Conservation (phyloP, 2,888 invertebrate species). For the Diarsia brunnea region DNA sequence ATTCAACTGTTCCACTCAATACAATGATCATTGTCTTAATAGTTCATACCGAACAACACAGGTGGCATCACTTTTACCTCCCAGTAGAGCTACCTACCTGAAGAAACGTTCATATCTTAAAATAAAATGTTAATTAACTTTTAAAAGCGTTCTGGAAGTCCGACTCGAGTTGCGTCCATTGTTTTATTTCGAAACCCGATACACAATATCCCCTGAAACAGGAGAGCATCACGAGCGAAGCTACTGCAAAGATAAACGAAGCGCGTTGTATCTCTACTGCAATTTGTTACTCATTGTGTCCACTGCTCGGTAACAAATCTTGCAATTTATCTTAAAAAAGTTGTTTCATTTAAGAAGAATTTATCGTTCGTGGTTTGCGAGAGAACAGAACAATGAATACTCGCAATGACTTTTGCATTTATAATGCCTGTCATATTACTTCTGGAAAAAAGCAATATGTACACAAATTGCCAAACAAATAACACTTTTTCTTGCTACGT, state of each 20-base stretch:
- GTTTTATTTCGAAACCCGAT: slow-evolving; percentile 61
- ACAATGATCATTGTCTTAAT: slow-evolving; percentile 29
- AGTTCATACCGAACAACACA: slow-evolving; percentile 13
- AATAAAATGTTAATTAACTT: slow-evolving; percentile 57
- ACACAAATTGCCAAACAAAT: slow-evolving; percentile 38
- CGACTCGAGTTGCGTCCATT: slow-evolving; percentile 53
- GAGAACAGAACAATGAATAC: slow-evolving; percentile 49
- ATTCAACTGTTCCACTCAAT: slow-evolving; percentile 20
- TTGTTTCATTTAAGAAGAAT: slow-evolving; percentile 61
- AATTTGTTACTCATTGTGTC: slow-evolving; percentile 82
- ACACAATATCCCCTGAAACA: slow-evolving; percentile 59
- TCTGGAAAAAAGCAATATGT: slow-evolving; percentile 44
- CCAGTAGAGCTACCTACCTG: slow-evolving; percentile 12
- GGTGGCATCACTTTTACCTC: slow-evolving; percentile 37
- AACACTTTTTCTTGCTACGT: slow-evolving; percentile 32
- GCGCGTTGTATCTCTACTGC: slow-evolving; percentile 69
- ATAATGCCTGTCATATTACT: slow-evolving; percentile 40
- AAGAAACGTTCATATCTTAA: slow-evolving; percentile 10
- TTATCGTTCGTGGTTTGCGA: slow-evolving; percentile 43
- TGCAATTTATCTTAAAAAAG: slow-evolving; percentile 68
- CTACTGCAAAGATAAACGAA: slow-evolving; percentile 72
- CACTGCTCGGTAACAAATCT: slow-evolving; percentile 63
- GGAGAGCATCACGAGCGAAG: slow-evolving; percentile 64
- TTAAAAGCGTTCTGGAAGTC: slow-evolving; percentile 53
- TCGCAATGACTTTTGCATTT: slow-evolving; percentile 54